Conservation (phyloP, 2,888 invertebrate genomes). For the Drosophila pseudotalamancana region DNA sequence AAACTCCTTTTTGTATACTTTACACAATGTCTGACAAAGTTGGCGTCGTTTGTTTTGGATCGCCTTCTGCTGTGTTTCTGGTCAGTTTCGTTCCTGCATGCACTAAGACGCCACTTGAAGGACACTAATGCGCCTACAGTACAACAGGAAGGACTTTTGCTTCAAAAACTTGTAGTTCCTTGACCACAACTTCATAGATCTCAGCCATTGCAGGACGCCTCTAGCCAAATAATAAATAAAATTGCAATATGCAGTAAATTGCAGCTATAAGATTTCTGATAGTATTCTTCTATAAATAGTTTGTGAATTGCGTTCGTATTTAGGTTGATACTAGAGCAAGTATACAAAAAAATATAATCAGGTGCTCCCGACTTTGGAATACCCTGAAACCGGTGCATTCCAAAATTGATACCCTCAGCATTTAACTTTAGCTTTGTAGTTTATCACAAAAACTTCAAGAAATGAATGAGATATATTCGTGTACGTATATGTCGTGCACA, state of each 20-base stretch:
- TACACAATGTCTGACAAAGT: conserved; percentile 53
- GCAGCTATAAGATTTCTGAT: too few species aligned
- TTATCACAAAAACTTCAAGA: too few species aligned
- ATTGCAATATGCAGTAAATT: background rate
- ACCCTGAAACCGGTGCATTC: too few species aligned
- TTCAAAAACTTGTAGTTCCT: conserved; percentile 2
- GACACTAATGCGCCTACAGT: conserved; percentile 66
- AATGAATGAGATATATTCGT: too few species aligned
- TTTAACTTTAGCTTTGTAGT: too few species aligned
- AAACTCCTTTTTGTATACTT: conserved; percentile 62
- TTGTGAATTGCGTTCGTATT: too few species aligned
- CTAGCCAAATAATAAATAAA: background rate
- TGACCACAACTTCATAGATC: background rate
- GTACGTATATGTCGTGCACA: too few species aligned
- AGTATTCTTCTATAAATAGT: background rate
- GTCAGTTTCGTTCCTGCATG: conserved; percentile 27
- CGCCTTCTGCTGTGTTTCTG: conserved; percentile 26
- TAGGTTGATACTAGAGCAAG: too few species aligned
- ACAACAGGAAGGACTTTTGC: conserved; percentile 15
- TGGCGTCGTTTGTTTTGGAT: conserved; percentile 50
- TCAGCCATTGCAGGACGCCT: background rate
- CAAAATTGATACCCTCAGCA: too few species aligned
- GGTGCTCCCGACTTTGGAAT: too few species aligned
- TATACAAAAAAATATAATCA: too few species aligned
- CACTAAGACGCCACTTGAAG: conserved; percentile 64